Evolutionary conservation across 2,113 vertebrate species (phyloP), one percentile per base, ranked within the genome.

Genomic region (Taurulus bubalis): DNA sequence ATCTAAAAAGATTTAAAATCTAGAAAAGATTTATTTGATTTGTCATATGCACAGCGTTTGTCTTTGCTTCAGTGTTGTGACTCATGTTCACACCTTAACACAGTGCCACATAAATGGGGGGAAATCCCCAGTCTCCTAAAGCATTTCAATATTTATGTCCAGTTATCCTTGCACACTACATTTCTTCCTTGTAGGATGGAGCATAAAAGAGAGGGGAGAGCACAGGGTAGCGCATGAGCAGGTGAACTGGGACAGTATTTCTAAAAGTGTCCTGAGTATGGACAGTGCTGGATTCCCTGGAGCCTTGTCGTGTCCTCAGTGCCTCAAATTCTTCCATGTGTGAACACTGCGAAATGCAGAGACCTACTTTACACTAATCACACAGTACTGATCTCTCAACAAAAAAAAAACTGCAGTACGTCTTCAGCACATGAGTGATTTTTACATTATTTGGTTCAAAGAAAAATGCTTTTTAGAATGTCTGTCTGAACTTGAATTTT

Each of bases 401-500:
- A 74, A 83, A 71, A 63, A 42, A 71, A 60, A 32, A 93, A 87
- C 89, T 93, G 88, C 92, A 94, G 93, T 93, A 91, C 82, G 90
- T 93, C 93, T 91, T 89, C 85, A 93, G 92, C 92, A 94, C 91
- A 93, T 90, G 85, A 92, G 86, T 56, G 26, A 91, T 87, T 87
- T 90, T 88, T 94, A 92, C 85, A 91, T 90, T 91, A 81, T 90
- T 92, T 87, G 86, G 84, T 90, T 90, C 68, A 67, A 89, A 89
- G 76, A 73, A 79, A 86, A 82, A 91, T 79, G 66, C 69, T 87
- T 93, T 90, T 90, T 86, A 89, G 90, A 95, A 95, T 95, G 91
- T 93, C 85, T 92, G 89, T 94, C 90, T 92, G 89, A 96, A 95
- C 94, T 96, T 95, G 94, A 96, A 95, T 95, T 96, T 94, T 95